Conservation (phyloP, 2,888 invertebrate species). For the Ormyrus rosae region DNA sequence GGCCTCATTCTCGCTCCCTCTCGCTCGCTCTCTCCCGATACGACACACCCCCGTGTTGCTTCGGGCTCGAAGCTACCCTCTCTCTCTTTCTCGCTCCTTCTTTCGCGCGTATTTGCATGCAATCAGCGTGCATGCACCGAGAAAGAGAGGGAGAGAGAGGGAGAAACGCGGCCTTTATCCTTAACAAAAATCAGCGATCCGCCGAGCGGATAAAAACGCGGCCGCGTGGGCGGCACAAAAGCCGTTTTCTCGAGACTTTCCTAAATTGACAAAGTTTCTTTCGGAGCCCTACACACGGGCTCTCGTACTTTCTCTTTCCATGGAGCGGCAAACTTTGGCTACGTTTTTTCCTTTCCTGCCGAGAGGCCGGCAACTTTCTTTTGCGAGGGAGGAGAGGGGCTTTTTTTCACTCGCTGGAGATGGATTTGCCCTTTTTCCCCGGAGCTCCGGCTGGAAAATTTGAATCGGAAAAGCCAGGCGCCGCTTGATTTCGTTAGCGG, state of each 20-base stretch:
- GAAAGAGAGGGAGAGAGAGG: too few species aligned
- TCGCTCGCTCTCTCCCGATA: not conserved
- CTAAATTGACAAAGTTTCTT: conserved; percentile 32
- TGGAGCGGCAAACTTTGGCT: not conserved
- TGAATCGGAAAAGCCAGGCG: too few species aligned
- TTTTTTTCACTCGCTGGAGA: too few species aligned
- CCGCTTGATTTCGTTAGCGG: too few species aligned
- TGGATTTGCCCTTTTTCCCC: too few species aligned
- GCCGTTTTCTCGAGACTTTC: conserved; percentile 4
- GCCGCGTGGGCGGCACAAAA: not conserved
- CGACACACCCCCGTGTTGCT: conserved; percentile 27
- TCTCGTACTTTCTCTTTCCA: not conserved
- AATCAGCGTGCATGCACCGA: conserved; percentile 42
- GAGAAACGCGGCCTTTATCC: conserved; percentile 30
- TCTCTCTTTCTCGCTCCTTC: conserved; percentile 5
- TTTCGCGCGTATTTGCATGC: conserved; percentile 44
- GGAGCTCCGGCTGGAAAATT: too few species aligned
- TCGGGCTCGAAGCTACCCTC: not conserved
- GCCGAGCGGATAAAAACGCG: not conserved
- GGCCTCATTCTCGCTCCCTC: conserved; percentile 39
- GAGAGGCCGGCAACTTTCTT: too few species aligned
- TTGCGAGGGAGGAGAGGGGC: too few species aligned
- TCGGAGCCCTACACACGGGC: not conserved
- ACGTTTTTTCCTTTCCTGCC: not conserved
- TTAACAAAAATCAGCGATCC: conserved; percentile 19